A percentile compares a stretch with the other conserved stretches of the same genome.
Conservation (phyloP, 2,113 vertebrate genomes). For the Talpa occidentalis region DNA sequence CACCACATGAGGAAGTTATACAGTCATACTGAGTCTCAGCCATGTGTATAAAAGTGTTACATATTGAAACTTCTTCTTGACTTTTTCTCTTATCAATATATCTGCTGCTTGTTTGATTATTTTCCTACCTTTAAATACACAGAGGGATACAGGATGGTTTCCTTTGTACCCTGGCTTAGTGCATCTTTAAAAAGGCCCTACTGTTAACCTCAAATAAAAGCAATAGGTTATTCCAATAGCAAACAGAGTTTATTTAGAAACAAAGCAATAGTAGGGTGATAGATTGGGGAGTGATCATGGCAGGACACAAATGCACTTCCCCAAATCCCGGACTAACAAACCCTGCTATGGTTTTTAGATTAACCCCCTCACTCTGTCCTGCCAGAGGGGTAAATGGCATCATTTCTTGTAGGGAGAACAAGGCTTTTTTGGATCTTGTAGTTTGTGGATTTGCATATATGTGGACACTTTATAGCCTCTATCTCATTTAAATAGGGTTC, state of each 20-base stretch:
- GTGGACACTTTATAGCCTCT: neutral
- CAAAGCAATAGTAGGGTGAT: neutral
- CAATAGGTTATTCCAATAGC: neutral
- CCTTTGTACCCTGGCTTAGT: neutral
- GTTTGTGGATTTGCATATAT: neutral
- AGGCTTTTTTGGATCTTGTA: neutral
- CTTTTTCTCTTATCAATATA: no score
- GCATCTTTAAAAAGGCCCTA: neutral
- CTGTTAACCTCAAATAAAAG: neutral
- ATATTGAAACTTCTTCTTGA: no score
- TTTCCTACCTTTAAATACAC: no score
- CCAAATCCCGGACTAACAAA: neutral
- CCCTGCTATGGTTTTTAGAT: no score
- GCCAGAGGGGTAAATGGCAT: neutral
- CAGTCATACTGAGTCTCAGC: no score
- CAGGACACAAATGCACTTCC: neutral
- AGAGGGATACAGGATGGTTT: no score
- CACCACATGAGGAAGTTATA: no score
- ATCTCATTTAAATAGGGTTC: neutral
- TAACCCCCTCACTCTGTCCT: neutral
- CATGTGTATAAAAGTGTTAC: no score
- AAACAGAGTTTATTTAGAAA: neutral
- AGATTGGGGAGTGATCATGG: neutral
- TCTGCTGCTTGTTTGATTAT: no score
- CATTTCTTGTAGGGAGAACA: neutral